Conservation (phyloP, 2,797 vertebrate species). For the Pelochelys cantorii region DNA sequence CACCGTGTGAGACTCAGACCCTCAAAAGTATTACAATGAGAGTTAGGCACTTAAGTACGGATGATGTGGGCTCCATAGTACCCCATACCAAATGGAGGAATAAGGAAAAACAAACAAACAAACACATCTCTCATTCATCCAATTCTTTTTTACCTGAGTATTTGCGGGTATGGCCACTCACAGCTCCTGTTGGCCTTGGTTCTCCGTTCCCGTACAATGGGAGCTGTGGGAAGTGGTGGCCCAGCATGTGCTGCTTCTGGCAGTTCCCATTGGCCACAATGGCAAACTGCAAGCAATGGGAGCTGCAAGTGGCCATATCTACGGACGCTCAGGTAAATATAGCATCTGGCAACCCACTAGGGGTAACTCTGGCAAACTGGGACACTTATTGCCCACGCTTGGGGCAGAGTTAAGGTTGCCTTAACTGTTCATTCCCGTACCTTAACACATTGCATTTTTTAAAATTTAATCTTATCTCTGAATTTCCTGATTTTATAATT, state of each 20-base stretch:
- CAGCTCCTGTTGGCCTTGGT: no score
- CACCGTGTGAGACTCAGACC: not conserved
- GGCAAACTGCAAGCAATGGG: no score
- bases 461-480: not conserved
- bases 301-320: no score
- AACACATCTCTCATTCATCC: not conserved
- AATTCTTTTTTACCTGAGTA: not conserved
- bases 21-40: not conserved
- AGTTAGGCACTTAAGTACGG: not conserved
- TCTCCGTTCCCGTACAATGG: no score
- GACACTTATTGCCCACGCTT: not conserved
- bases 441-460: fast-evolving
- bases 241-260: no score
- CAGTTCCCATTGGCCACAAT: no score
- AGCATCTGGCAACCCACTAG: no score
- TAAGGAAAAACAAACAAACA: not conserved
- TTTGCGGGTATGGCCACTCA: no score
- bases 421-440: not conserved
- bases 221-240: no score
- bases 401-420: not conserved
- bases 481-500: not conserved
- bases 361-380: no score
- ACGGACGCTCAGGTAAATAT: no score
- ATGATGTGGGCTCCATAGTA: not conserved
- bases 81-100: not conserved